Conservation (phyloP, 2,888 invertebrate species). For the Drosophila fungiperda region DNA sequence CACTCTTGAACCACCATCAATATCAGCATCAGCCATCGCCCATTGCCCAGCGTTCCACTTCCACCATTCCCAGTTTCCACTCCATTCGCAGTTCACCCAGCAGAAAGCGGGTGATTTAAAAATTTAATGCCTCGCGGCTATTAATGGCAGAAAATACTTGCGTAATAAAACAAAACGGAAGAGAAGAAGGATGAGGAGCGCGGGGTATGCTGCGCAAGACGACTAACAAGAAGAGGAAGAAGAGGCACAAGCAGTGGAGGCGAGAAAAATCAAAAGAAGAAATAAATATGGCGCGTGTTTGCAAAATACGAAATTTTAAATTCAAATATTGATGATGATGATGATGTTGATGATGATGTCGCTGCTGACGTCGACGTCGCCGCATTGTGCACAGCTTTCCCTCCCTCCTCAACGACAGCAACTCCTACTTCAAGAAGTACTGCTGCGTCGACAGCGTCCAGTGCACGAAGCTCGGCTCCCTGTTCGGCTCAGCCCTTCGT, state of each 20-base stretch:
- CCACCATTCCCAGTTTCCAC: slow-evolving; percentile 17
- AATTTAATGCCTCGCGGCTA: slow-evolving; percentile 81
- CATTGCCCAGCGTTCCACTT: slow-evolving; percentile 9
- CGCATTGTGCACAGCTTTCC: not conserved
- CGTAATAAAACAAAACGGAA: slow-evolving; percentile 77
- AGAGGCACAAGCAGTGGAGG: slow-evolving; percentile 25
- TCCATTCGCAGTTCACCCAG: slow-evolving; percentile 6
- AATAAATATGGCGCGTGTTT: slow-evolving; percentile 81
- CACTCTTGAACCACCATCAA: slow-evolving; percentile 20
- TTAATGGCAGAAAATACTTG: slow-evolving; percentile 81
- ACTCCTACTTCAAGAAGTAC: not conserved
- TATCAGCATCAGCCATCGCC: slow-evolving; percentile 22
- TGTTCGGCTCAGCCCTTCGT: not conserved
- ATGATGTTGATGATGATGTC: slow-evolving; percentile 27
- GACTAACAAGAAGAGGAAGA: slow-evolving; percentile 34
- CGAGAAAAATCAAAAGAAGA: slow-evolving; percentile 75
- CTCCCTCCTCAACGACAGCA: not conserved
- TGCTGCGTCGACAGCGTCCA: slow-evolving; percentile 1
- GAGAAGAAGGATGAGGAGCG: not conserved
- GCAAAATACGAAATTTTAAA: slow-evolving; percentile 77
- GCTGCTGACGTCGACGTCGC: slow-evolving; percentile 9
- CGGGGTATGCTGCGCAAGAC: slow-evolving; percentile 38
- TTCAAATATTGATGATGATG: slow-evolving; percentile 78
- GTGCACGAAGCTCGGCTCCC: slow-evolving; percentile 4
- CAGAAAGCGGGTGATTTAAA: slow-evolving; percentile 71